Conservation (phyloP, 2,888 invertebrate species). For the Zhengitettix transpicula region DNA sequence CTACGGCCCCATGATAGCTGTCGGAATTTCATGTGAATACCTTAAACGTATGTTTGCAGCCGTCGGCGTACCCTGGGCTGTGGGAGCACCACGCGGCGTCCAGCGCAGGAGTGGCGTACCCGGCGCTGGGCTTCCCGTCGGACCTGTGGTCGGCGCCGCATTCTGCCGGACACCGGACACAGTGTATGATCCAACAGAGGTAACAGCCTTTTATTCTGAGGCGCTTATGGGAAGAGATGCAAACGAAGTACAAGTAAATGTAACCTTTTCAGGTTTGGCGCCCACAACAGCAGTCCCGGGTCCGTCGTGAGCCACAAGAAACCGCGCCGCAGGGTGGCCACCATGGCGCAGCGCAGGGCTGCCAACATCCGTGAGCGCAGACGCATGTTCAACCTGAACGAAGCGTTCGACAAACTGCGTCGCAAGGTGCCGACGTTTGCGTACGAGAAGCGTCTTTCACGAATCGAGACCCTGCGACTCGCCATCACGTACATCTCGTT, state of each 20-base stretch:
- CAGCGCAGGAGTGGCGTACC: not conserved
- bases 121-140: not conserved
- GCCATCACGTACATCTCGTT: constrained; percentile 95
- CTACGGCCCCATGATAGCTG: too few species aligned
- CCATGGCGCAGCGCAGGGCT: constrained; percentile 76
- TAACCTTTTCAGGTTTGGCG: constrained; percentile 7
- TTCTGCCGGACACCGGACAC: not conserved
- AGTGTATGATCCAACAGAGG: too few species aligned
- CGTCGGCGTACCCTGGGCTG: too few species aligned
- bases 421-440: constrained; percentile 92
- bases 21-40: too few species aligned
- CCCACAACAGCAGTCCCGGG: constrained; percentile 17
- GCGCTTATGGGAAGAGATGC: too few species aligned
- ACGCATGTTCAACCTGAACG: constrained; percentile 90
- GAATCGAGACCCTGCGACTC: constrained; percentile 84
- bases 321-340: constrained; percentile 72
- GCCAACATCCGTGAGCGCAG: constrained; percentile 86
- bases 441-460: constrained; percentile 85
- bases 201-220: too few species aligned
- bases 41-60: too few species aligned
- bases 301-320: constrained; percentile 46
- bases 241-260: too few species aligned
- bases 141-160: not conserved
- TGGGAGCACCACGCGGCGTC: not conserved
- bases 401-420: constrained; percentile 83